Conservation (phyloP, 2,113 vertebrate species). For the Cavia porcellus region DNA sequence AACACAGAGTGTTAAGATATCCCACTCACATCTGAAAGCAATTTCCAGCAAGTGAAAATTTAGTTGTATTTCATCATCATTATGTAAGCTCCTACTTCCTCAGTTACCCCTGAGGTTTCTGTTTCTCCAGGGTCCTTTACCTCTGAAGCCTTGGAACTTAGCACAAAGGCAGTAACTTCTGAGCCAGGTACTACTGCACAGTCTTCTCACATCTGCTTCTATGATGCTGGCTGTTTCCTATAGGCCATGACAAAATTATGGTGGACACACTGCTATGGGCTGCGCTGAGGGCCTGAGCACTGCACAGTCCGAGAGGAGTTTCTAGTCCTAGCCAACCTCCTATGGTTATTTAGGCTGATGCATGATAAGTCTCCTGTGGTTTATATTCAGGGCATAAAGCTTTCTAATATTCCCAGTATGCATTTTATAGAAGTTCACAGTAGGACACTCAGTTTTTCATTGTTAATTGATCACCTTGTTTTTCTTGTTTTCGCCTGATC, state of each 20-base stretch:
- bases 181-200: too few species aligned
- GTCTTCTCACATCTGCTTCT: background rate
- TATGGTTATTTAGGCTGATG: background rate
- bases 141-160: background rate
- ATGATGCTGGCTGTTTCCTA: background rate
- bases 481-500: background rate
- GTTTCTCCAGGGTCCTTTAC: fast-evolving
- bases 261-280: background rate
- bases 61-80: background rate
- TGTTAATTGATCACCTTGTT: background rate
- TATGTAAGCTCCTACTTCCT: background rate
- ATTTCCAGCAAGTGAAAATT: background rate
- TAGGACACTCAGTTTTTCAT: background rate
- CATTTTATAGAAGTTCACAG: background rate
- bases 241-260: background rate
- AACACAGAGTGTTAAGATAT: background rate
- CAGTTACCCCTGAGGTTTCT: background rate
- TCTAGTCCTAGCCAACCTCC: background rate
- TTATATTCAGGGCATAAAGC: background rate
- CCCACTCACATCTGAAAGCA: background rate
- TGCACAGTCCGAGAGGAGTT: background rate
- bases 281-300: fast-evolving
- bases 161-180: fast-evolving
- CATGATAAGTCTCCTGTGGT: background rate
- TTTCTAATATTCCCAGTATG: background rate